Percentiles rank a stretch among this genome's conserved stretches.
Conservation (phyloP, 2,113 vertebrate genomes). For the Cochlearius cochlearius region DNA sequence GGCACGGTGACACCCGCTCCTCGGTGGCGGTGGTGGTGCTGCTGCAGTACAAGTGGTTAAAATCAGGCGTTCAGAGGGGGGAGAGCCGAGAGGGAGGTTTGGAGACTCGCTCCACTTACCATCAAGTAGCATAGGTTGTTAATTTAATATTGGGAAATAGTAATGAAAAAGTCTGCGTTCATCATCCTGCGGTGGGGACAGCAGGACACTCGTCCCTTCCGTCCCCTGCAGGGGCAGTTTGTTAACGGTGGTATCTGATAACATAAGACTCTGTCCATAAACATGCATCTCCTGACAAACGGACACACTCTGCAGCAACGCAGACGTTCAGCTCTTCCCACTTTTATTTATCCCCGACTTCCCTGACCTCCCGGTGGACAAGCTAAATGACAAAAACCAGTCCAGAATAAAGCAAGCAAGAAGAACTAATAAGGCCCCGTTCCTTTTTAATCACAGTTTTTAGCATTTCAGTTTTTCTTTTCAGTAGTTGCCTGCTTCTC, state of each 20-base stretch:
- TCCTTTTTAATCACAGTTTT: background rate
- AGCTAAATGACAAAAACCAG: background rate
- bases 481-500: background rate
- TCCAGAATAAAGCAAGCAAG: background rate
- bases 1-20: background rate
- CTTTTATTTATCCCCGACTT: background rate
- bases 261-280: background rate
- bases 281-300: too few species aligned
- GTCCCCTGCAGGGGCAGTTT: background rate
- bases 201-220: background rate
- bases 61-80: background rate
- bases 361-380: background rate
- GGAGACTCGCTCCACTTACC: background rate
- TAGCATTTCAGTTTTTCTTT: background rate
- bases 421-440: background rate
- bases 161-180: background rate
- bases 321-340: background rate
- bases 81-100: background rate
- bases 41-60: background rate
- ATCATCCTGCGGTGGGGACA: background rate
- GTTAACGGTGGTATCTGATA: background rate
- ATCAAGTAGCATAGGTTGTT: background rate
- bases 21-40: fast-evolving
- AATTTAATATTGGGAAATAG: background rate
- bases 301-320: background rate